phyloP scores from a whole-genome alignment of 37 sponge, comb jelly and placozoan genomes.

The Agelas oroides region DNA sequence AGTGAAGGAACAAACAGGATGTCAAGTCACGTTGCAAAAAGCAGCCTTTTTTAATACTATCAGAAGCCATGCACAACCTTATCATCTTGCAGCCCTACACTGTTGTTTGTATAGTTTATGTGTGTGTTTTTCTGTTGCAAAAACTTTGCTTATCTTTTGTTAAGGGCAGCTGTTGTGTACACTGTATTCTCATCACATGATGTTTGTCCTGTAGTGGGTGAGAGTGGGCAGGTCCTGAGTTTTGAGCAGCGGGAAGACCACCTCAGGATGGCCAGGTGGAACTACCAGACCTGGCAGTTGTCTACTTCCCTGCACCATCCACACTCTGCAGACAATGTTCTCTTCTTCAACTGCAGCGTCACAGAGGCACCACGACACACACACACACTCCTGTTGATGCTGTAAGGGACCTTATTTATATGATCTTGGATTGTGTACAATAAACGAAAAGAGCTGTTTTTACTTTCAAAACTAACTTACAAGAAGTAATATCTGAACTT shows the following conservation, averaged over 20 bases:
- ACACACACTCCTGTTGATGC: slow-evolving; percentile 50
- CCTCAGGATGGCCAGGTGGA: slow-evolving; percentile 36
- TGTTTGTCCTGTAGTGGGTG: slow-evolving; percentile 48
- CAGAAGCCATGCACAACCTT: too few relatives aligned
- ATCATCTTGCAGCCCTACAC: too few relatives aligned
- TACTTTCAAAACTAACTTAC: too few relatives aligned
- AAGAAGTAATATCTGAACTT: too few relatives aligned
- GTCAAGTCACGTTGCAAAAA: too few relatives aligned
- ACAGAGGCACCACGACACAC: slow-evolving; percentile 5
- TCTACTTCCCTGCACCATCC: slow-evolving; percentile 17
- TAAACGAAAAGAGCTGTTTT: neutral
- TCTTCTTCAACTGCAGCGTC: slow-evolving; percentile 24
- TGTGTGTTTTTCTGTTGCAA: too few relatives aligned
- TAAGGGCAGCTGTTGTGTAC: too few relatives aligned
- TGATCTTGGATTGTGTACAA: neutral
- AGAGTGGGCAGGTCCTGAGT: slow-evolving; percentile 56
- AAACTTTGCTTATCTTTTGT: too few relatives aligned
- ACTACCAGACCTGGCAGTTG: slow-evolving; percentile 44
- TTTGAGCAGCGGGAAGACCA: slow-evolving; percentile 60
- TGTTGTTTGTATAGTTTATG: too few relatives aligned
- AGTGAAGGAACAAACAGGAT: too few relatives aligned
- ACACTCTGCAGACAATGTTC: slow-evolving; percentile 52
- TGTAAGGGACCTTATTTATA: slow-evolving; percentile 31
- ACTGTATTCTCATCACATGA: too few relatives aligned
- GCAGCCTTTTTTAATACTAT: too few relatives aligned